Evolutionary conservation across 2,888 invertebrate species (phyloP), one percentile per base, ranked within the genome.

Genomic region (Automeris io): DNA sequence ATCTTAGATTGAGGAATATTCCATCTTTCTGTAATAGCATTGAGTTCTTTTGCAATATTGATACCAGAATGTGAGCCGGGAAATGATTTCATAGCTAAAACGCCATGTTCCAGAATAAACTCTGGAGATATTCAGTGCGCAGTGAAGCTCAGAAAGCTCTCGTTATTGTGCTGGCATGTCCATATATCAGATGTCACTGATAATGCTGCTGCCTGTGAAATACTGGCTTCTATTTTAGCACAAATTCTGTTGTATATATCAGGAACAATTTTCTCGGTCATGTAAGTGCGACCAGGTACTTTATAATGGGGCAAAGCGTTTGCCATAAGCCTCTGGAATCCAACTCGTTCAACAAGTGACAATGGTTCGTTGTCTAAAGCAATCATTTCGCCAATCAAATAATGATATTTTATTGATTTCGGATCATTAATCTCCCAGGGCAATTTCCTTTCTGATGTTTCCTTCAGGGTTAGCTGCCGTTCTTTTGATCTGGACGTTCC

Each of bases 361-460:
- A 61, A 42, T 21, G 63, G 58, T 37, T 61, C 47, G 43, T 61
- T 64, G 26, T 62, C 61, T 39, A 63, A 6, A 13, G 59, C 62
- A 53, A 65, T 63, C 57, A 61, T 65, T 61, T 64, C 68, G 12
- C 48, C 58, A 33, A 65, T 55, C 39, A 57, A 54, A 47, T 61
- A 60, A 51, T 65, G 43, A 42, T 52, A 54, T 42, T 51, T 47
- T 45, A 43, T 55, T 4, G 57, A 43, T 48, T 54, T 57, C 4
- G 43, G 12, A 40, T 60, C 57, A 41, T 55, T 57, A 2, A 22
- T n/a, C 6, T 22, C 7, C 22, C 22, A 22, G n/a, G n/a, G 22
- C n/a, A 22, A 22, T 22, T 22, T 22, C n/a, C 22, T 22, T 22
- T 22, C 6, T 8, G n/a, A 22, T n/a, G 22, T 8, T 5, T 22